Evolutionary conservation across 1,140 invertebrate genomes (phyloP), one percentile per base, ranked within the genome.

Genomic region (Batillaria attramentaria): DNA sequence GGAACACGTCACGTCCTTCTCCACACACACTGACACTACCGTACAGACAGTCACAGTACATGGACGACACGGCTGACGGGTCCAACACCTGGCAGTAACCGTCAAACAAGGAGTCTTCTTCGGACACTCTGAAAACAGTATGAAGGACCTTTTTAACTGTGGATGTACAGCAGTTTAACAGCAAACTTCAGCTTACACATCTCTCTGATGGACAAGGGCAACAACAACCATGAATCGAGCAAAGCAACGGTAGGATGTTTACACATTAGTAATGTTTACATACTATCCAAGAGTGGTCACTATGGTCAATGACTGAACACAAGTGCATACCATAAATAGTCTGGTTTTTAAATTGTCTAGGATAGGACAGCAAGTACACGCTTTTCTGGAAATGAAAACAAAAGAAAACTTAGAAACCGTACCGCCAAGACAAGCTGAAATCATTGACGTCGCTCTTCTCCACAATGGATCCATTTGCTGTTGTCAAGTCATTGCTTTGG

Each of bases 391-490:
- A n/a, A n/a, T n/a, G n/a, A n/a, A n/a, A n/a, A n/a, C n/a, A n/a
- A n/a, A n/a, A n/a, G n/a, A n/a, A n/a, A 24, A 28, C 6, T n/a
- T 69, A 10, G 20, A 28, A 46, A 28, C 37, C 75, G 42, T 77
- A 87, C 85, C 84, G 85, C 84, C 84, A 87, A 20, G 72, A 80
- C 35, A 33, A 43, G n/a, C 79, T 80, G 70, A 85, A 87, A 18
- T 80, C 77, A 33, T 82, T 75, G 3, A 81, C 80, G 16, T 57
- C 28, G 74, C 79, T 81, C 35, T 78, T 80, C 18, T 35, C 18
- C 42, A 77, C 80, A 18, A 83, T 16, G 24, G 24, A 78, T 10
- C 84, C 84, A 79, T 84, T 73, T 39, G 46, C 28, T 16, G 54
- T 75, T 33, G 75, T 60, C 6, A 87, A 62, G 57, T 87, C 85